Evolutionary conservation across 2,888 invertebrate genomes (phyloP), one percentile per base, ranked within the genome.

Genomic region (Meiosimyza platycephala): DNA sequence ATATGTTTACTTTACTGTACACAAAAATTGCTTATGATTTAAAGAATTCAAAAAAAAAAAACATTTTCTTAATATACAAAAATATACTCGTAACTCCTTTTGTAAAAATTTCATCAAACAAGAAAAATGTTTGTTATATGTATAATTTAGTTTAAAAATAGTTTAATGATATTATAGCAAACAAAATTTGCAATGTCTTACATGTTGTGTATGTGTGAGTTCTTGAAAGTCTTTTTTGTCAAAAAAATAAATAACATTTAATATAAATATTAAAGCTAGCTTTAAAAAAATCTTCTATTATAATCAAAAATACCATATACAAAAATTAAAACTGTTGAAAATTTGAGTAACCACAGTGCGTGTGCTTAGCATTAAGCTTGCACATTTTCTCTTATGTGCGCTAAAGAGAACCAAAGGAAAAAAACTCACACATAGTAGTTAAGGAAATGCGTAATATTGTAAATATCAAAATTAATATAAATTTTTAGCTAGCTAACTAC

Each of bases 11-110:
- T 40, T 54, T 65, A 52, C 16, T 55, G 16, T 67, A 67, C 52
- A 40, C 40, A 52, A 15, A 54, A 70, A 12, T 66, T 62, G 51
- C 66, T 50, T 51, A 69, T 72, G 54, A 72, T 59, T 22, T 60
- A 18, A 70, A 62, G n/a, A 18, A 11, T 15, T 50, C 33, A 47
- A 48, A 33, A 54, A 33, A n/a, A 18, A 52, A 52, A 59, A 50
- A 22, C 50, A 55, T 47, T n/a, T 16, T 40, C 9, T 40, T 40
- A 40, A 40, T 40, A 40, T 40, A 33, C n/a, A 70, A 63, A 70
- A 52, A 70, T 70, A 70, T 47, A 54, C 63, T 70, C 63, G 18
- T 70, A 70, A 47, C 28, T 70, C 28, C 62, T 54, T 47, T 52
- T 28, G 68, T 22, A 59, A 60, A 55, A 48, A 40, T 9, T 40